phyloP scores from a whole-genome alignment of 2,888 invertebrate genomes.

The Melieria picta region DNA sequence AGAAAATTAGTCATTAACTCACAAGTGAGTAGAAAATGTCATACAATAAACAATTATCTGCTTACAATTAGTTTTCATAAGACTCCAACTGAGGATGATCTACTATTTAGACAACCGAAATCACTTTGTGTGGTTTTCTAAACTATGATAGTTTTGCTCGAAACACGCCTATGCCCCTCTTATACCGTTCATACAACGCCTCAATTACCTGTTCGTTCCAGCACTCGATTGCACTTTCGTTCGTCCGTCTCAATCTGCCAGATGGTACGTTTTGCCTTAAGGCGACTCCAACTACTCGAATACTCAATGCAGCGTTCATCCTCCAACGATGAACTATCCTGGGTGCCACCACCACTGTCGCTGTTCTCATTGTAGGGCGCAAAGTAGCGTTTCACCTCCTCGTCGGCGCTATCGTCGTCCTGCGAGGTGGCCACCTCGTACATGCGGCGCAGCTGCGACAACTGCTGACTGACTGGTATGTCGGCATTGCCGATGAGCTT shows the following conservation, averaged over 20 bases:
- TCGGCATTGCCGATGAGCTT: conserved; percentile 60
- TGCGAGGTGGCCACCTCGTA: conserved; percentile 65
- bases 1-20: not conserved
- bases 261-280: conserved; percentile 67
- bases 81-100: conserved; percentile 39
- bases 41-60: conserved; percentile 1
- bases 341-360: conserved; percentile 60
- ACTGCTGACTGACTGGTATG: conserved; percentile 60
- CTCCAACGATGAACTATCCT: conserved; percentile 58
- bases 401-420: conserved; percentile 64
- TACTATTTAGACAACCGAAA: conserved; percentile 29
- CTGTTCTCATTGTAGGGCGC: conserved; percentile 47
- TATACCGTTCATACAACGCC: too few species aligned
- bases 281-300: conserved; percentile 70
- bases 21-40: not conserved
- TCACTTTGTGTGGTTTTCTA: too few species aligned
- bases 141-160: too few species aligned
- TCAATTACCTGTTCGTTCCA: conserved; percentile 53
- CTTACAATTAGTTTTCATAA: conserved; percentile 9
- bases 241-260: conserved; percentile 57
- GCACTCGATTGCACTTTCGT: conserved; percentile 27
- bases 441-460: conserved; percentile 60
- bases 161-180: too few species aligned
- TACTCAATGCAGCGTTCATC: conserved; percentile 52
- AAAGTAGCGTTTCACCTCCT: conserved; percentile 71